These are phyloP conservation scores for Syrista parreyssii DNA, from an alignment of 2,888 invertebrate genomes.

Conservation along the genomic window DNA sequence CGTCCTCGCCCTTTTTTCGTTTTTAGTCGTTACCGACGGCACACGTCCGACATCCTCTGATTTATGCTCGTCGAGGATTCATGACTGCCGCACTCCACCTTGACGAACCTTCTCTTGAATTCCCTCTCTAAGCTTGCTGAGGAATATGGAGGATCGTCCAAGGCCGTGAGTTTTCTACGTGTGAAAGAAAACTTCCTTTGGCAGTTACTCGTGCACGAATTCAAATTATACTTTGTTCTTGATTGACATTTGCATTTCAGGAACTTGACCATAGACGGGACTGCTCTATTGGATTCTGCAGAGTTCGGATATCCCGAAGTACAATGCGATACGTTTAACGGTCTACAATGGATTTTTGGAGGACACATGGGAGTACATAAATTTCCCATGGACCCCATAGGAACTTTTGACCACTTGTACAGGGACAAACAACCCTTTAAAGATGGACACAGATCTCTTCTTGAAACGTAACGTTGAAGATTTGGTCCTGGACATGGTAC, in stretches of 20 bases:
- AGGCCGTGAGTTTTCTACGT: neutral
- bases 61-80: neutral
- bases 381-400: neutral
- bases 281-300: neutral
- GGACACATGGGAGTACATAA: neutral
- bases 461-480: constrained; percentile 38
- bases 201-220: neutral
- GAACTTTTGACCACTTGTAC: constrained; percentile 17
- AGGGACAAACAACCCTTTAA: constrained; percentile 29
- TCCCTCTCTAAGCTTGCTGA: constrained; percentile 38
- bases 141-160: constrained; percentile 36
- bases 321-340: neutral
- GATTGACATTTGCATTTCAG: neutral
- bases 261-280: neutral
- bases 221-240: neutral
- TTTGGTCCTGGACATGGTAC: constrained; percentile 35
- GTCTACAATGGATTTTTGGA: neutral
- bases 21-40: neutral
- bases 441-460: constrained; percentile 32
- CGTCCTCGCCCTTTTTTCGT: constrained; percentile 6
- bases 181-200: neutral
- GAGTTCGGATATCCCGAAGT: no score
- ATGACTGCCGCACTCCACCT: constrained; percentile 23
- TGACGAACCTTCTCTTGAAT: constrained; percentile 44
- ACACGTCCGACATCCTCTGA: neutral